phyloP scores from a whole-genome alignment of 2,888 invertebrate genomes.

The Metacarcinus magister region DNA sequence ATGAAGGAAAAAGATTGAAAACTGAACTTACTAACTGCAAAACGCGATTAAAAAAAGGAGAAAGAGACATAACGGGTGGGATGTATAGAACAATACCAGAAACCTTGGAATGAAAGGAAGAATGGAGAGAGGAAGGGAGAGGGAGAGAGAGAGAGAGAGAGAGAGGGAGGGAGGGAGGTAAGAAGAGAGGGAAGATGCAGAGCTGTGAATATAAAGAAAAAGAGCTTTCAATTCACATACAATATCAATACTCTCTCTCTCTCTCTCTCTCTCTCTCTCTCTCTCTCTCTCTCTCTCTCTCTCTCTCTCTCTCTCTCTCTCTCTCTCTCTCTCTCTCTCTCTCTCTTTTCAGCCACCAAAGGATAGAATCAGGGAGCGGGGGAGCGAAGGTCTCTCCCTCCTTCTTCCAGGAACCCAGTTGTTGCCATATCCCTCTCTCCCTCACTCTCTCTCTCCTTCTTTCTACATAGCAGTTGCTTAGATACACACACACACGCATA shows the following conservation, averaged over 20 bases:
- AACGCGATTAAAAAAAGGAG: neutral
- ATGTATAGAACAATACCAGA: neutral
- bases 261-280: slow-evolving; percentile 34
- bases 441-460: neutral
- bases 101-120: slow-evolving; percentile 37
- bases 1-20: neutral
- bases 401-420: neutral
- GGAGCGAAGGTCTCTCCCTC: neutral
- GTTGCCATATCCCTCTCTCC: slow-evolving; percentile 31
- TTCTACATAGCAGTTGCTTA: slow-evolving; percentile 31
- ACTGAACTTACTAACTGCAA: neutral
- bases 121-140: neutral
- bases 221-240: neutral
- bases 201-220: neutral
- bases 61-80: neutral
- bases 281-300: neutral
- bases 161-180: neutral
- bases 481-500: neutral
- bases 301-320: slow-evolving; percentile 1
- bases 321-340: neutral
- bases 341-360: neutral
- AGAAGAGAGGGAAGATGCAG: neutral
- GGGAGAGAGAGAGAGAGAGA: neutral
- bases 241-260: slow-evolving; percentile 49
- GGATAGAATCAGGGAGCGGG: neutral